Evolutionary conservation across 1,140 invertebrate species (phyloP), one percentile per base, ranked within the genome.

Genomic region (Drosophila willistoni): DNA sequence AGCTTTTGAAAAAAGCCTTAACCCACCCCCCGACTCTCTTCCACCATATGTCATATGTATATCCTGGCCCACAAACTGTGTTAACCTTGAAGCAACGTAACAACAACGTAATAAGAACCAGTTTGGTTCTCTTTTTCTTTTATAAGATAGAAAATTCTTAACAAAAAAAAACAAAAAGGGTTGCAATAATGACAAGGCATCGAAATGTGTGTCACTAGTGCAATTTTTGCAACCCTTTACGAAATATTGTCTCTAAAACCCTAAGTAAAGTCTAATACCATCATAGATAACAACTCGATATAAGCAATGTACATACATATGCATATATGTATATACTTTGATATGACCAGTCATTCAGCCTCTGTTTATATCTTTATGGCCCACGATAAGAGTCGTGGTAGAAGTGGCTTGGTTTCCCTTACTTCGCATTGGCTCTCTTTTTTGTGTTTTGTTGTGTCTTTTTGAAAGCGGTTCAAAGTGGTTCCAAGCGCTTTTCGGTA

Each of bases 31-130:
- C 19, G 10, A 51, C 9, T 6, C 29, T 29, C 29, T 29, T 29
- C 29, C 29, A 7, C 29, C 29, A 5, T 29, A 29, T 29, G 44
- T 47, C 22, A 25, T 25, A 10, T 10, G 17, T 47, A 22, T 17
- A 36, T 22, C 44, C 17, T 19, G 44, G 44, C 44, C 44, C 44
- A 51, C 44, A 51, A 51, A 51, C 44, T 51, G 44, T 10, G 44
- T 51, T 29, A 51, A 51, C 44, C 44, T 51, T 51, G 44, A 51
- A 17, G 57, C 56, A 12, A 39, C 10, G 10, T 12, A 36, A 39
- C 12, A 71, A 59, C 70, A 64, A 68, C 82, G 79, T 68, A 86
- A 82, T 82, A 87, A 56, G 67, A 87, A 86, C 82, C 82, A 73
- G 82, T 87, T 86, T 22, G 9, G 10, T 36, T 36, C 2, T 4